phyloP scores from a whole-genome alignment of 2,888 invertebrate genomes.

The Noctuana brunneofusca region DNA sequence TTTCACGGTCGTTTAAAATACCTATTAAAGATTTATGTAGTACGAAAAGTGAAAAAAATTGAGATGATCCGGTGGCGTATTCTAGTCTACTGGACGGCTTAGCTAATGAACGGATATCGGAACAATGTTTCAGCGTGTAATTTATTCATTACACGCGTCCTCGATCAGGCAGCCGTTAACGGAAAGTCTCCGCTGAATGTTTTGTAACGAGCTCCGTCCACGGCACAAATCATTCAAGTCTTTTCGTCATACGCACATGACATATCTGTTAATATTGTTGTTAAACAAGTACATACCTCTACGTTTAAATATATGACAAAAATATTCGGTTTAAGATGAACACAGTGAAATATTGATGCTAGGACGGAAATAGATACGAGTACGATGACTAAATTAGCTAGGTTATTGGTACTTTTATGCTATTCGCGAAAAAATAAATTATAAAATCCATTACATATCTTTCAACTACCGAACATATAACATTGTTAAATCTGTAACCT shows the following conservation, averaged over 20 bases:
- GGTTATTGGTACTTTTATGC: not conserved
- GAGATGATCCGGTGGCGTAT: slow-evolving; percentile 28
- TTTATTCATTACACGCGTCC: slow-evolving; percentile 82
- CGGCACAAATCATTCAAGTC: slow-evolving; percentile 43
- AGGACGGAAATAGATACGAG: not conserved
- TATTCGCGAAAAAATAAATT: slow-evolving; percentile 1
- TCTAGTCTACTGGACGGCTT: slow-evolving; percentile 57
- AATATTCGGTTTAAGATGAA: not conserved
- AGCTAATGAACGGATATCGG: slow-evolving; percentile 74
- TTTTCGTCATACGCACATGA: slow-evolving; percentile 35
- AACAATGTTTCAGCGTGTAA: slow-evolving; percentile 82
- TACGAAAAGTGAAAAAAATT: slow-evolving; percentile 24
- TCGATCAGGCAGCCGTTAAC: slow-evolving; percentile 69
- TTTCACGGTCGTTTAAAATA: slow-evolving; percentile 32
- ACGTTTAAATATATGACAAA: not conserved
- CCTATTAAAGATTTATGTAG: slow-evolving; percentile 67
- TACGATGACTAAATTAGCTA: not conserved
- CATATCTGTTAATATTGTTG: slow-evolving; percentile 21
- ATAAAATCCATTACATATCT: not conserved
- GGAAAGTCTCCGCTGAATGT: slow-evolving; percentile 75
- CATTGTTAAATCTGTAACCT: too few relatives aligned
- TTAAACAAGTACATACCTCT: slow-evolving; percentile 18
- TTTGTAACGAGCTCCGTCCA: slow-evolving; percentile 50
- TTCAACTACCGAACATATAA: not conserved
- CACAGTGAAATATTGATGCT: not conserved